A percentile compares a stretch with the other conserved stretches of the same genome.
These are phyloP conservation scores for Spodoptera frugiperda DNA, from an alignment of 1,140 invertebrate species.

Conservation along the genomic window DNA sequence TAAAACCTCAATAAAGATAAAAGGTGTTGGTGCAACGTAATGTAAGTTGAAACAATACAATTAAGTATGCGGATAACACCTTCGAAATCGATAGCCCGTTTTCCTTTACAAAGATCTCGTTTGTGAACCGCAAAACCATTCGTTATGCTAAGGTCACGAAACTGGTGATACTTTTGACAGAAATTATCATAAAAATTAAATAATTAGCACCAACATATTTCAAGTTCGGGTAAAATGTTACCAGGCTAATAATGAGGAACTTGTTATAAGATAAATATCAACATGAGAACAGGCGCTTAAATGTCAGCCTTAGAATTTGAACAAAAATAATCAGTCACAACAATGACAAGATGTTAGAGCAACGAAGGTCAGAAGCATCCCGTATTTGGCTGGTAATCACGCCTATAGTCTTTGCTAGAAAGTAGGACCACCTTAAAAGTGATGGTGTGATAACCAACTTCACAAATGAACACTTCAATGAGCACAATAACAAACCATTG, in stretches of 20 bases:
- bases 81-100: conserved; percentile 1
- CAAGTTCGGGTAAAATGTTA: neutral
- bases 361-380: no score
- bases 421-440: conserved; percentile 21
- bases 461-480: conserved; percentile 6
- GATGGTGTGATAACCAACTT: neutral
- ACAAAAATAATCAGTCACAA: neutral
- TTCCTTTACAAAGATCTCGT: conserved; percentile 6
- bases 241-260: neutral
- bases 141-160: conserved; percentile 25
- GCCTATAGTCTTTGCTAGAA: neutral
- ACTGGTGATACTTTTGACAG: conserved; percentile 8
- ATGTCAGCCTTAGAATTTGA: neutral
- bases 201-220: conserved; percentile 1
- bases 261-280: neutral
- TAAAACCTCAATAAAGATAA: no score
- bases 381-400: no score
- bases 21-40: no score
- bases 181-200: conserved; percentile 20
- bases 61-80: neutral
- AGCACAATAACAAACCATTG: conserved; percentile 30
- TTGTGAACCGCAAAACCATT: neutral
- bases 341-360: neutral
- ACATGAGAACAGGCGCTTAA: neutral
- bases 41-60: no score